Percentiles rank a stretch among this genome's conserved stretches.
Conservation (phyloP, 1,140 invertebrate species). For the Pemphigus obesinymphae region DNA sequence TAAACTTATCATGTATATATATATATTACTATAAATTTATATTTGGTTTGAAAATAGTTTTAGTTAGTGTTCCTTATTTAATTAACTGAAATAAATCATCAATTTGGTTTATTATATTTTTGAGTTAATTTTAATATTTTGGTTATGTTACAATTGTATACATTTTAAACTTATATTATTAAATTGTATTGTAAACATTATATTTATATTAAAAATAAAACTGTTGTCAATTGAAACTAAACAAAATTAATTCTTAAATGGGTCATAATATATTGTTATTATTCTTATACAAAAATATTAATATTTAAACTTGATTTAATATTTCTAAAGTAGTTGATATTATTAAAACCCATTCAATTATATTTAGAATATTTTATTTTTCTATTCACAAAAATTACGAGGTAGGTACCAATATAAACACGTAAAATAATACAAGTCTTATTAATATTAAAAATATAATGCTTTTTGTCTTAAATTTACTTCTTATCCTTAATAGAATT, state of each 20-base stretch:
- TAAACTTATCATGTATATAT: not conserved
- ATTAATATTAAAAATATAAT: not conserved
- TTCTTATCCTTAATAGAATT: too few species aligned
- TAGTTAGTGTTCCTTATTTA: not conserved
- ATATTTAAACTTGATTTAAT: not conserved
- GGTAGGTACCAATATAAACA: not conserved
- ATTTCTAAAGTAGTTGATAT: not conserved
- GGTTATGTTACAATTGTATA: not conserved
- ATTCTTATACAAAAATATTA: not conserved
- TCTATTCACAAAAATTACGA: not conserved
- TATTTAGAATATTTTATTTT: not conserved
- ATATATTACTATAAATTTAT: too few species aligned
- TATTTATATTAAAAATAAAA: not conserved
- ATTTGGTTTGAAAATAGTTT: conserved; percentile 11
- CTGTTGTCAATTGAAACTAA: conserved; percentile 24
- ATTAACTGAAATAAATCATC: not conserved
- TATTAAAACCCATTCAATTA: not conserved
- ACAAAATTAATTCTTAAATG: not conserved
- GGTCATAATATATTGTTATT: not conserved
- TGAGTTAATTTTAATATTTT: conserved; percentile 14
- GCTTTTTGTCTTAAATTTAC: not conserved
- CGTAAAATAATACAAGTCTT: not conserved
- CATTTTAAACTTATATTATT: not conserved
- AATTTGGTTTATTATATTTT: not conserved
- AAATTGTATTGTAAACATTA: conserved; percentile 2